Percentiles rank a stretch among this genome's conserved stretches.
phyloP scores from a whole-genome alignment of 2,113 vertebrate species.

The Myiagra hebetior region DNA sequence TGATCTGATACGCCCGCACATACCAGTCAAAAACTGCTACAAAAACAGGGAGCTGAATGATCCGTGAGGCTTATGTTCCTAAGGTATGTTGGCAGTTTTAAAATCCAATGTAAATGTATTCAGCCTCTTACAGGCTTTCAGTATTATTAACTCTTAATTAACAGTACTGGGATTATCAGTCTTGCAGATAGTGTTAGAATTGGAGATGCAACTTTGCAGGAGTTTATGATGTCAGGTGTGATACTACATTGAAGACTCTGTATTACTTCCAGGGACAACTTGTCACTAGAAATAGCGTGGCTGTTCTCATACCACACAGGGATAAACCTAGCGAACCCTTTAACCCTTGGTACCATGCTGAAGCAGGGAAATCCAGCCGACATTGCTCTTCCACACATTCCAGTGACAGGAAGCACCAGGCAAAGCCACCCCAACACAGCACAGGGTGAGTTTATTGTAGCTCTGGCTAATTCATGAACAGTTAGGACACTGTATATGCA shows the following conservation, averaged over 20 bases:
- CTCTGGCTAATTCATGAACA: neutral
- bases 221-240: neutral
- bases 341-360: neutral
- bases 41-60: constrained; percentile 10
- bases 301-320: neutral
- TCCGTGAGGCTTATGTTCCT: neutral
- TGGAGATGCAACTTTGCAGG: neutral
- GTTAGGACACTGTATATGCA: neutral
- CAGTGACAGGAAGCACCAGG: neutral
- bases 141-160: constrained; percentile 30
- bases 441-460: neutral
- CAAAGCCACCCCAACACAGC: neutral
- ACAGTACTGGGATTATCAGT: neutral
- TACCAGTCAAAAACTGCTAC: constrained; percentile 21
- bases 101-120: neutral
- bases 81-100: constrained; percentile 16
- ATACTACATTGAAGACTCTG: neutral
- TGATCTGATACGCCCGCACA: neutral
- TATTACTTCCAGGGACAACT: neutral
- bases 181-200: neutral
- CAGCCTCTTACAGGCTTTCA: neutral
- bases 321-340: neutral
- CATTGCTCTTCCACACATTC: neutral
- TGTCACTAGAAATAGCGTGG: neutral
- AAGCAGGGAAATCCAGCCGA: neutral